Conservation (phyloP, 1,140 invertebrate genomes). For the Pachypeltis micranthus region DNA sequence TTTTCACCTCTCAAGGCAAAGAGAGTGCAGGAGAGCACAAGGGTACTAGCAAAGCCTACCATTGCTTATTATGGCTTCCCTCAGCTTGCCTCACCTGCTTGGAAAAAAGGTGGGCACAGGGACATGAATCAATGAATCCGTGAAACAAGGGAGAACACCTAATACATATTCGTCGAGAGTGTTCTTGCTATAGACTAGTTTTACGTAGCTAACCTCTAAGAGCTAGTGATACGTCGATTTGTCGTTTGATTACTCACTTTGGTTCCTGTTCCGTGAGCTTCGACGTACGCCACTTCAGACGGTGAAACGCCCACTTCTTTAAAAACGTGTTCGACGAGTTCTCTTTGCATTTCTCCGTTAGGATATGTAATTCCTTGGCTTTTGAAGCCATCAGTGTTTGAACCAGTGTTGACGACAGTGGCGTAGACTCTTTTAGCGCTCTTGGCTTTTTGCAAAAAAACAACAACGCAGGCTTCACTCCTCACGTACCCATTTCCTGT, state of each 20-base stretch:
- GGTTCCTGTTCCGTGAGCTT: slow-evolving; percentile 94
- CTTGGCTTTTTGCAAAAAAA: slow-evolving; percentile 66
- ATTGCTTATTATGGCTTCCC: too few species aligned
- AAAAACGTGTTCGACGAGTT: slow-evolving; percentile 76
- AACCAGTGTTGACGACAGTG: slow-evolving; percentile 69
- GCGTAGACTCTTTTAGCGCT: slow-evolving; percentile 73
- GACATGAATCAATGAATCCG: too few species aligned
- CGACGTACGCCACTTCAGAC: slow-evolving; percentile 69
- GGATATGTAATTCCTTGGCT: slow-evolving; percentile 84
- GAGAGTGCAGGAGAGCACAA: too few species aligned
- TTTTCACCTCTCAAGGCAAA: too few species aligned
- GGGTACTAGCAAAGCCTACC: too few species aligned
- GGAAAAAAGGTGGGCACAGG: too few species aligned
- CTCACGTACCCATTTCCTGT: slow-evolving; percentile 83
- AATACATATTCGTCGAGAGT: not conserved
- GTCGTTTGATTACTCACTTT: too few species aligned
- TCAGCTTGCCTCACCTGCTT: too few species aligned
- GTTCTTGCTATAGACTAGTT: not conserved
- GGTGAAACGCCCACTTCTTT: slow-evolving; percentile 69
- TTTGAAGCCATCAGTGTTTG: slow-evolving; percentile 85
- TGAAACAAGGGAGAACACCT: not conserved
- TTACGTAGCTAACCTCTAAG: not conserved
- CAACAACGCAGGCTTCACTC: slow-evolving; percentile 70
- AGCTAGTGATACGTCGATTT: not conserved
- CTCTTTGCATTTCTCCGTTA: slow-evolving; percentile 71